Conservation (phyloP, 2,888 invertebrate species). For the Tachina fera region DNA sequence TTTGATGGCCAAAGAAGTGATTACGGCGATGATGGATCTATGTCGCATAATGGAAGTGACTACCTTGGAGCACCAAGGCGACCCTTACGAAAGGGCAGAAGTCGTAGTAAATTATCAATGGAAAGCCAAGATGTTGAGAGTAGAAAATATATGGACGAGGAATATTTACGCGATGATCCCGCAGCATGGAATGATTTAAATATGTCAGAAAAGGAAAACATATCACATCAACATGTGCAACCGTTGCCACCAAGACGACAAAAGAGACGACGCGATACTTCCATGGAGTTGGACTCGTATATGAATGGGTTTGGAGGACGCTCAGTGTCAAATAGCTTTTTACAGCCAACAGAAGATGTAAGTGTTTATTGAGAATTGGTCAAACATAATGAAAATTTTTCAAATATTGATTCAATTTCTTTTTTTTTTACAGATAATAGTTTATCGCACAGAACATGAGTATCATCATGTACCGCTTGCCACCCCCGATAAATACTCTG, state of each 20-base stretch:
- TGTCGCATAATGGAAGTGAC: conserved; percentile 81
- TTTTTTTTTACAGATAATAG: conserved; percentile 84
- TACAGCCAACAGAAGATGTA: conserved; percentile 82
- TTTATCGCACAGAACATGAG: conserved; percentile 87
- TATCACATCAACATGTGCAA: conserved; percentile 71
- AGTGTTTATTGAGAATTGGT: conserved; percentile 63
- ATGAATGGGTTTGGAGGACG: conserved; percentile 82
- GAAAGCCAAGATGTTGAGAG: conserved; percentile 82
- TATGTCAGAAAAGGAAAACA: conserved; percentile 66
- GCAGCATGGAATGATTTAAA: conserved; percentile 76
- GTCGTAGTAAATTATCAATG: conserved; percentile 81
- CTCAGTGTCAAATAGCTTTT: conserved; percentile 82
- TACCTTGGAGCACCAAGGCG: conserved; percentile 82
- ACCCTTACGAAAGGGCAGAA: conserved; percentile 84
- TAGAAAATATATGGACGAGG: conserved; percentile 79
- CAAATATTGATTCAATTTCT: too few relatives aligned
- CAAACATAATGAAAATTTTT: too few relatives aligned
- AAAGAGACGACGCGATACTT: conserved; percentile 79
- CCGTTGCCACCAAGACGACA: conserved; percentile 82
- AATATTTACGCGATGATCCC: conserved; percentile 76
- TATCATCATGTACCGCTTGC: conserved; percentile 85
- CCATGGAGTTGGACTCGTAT: conserved; percentile 82
- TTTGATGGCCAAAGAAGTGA: conserved; percentile 79
- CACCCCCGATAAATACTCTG: conserved; percentile 84
- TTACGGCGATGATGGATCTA: conserved; percentile 80